Evolutionary conservation across 1,140 invertebrate genomes (phyloP).

Genomic region (Drosophila mayri): DNA sequence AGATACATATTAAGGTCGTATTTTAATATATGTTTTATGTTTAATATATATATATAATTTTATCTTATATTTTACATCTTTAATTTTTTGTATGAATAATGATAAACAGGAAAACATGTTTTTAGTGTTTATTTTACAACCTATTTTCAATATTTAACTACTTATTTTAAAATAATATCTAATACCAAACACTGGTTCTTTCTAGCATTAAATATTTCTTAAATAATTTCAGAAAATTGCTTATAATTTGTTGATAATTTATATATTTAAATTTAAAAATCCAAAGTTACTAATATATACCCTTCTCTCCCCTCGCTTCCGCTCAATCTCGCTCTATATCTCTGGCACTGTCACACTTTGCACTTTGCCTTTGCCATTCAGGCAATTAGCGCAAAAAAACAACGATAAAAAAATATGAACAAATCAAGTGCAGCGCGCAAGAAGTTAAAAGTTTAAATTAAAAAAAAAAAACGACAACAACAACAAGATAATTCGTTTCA

Average conservation of each 20-base stretch:
- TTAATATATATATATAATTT: rapidly evolving
- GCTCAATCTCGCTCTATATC: constrained; percentile 18
- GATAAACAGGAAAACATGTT: background rate
- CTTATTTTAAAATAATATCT: background rate
- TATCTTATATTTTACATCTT: background rate
- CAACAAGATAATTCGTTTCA: constrained; percentile 3
- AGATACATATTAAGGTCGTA: rapidly evolving
- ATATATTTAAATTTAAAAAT: background rate
- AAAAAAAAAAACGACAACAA: background rate
- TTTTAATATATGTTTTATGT: background rate
- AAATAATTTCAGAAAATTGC: background rate
- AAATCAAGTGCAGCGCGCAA: constrained; percentile 41
- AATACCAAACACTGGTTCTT: too few species aligned
- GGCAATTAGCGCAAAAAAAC: constrained; percentile 39
- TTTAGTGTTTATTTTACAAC: background rate
- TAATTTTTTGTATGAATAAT: background rate
- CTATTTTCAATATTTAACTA: background rate
- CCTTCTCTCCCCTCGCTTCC: constrained; percentile 2
- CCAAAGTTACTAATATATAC: background rate
- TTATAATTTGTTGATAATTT: background rate
- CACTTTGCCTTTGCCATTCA: constrained; percentile 59
- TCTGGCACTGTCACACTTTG: constrained; percentile 55
- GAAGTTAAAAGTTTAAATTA: constrained; percentile 10
- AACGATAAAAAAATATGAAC: constrained; percentile 20
- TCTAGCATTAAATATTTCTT: background rate